Evolutionary conservation across 2,113 vertebrate species (phyloP).

Genomic region (Bungarus multicinctus): DNA sequence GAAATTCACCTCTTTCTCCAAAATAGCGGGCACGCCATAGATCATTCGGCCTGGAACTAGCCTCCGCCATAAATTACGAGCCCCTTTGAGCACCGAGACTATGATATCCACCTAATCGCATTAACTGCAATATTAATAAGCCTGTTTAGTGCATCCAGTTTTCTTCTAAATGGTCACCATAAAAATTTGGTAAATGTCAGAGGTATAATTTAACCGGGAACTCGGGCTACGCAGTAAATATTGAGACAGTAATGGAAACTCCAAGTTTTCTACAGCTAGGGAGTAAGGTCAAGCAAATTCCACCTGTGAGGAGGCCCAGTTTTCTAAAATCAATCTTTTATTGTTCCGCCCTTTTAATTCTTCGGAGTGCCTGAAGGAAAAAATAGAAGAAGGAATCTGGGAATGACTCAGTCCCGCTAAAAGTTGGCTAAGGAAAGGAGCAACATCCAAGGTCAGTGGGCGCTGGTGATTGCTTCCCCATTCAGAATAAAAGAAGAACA

Average conservation of each 20-base stretch:
- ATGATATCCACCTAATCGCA: conserved; percentile 51
- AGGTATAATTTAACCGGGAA: conserved; percentile 66
- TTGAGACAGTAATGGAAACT: conserved; percentile 14
- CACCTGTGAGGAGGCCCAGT: not conserved
- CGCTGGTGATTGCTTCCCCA: not conserved
- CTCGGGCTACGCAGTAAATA: conserved; percentile 9
- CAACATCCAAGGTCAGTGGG: not conserved
- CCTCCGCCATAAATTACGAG: conserved; percentile 49
- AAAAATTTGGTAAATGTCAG: conserved; percentile 73
- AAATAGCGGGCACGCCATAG: not conserved
- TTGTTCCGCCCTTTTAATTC: not conserved
- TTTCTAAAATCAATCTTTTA: not conserved
- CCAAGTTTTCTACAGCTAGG: not conserved
- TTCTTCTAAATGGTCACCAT: conserved; percentile 68
- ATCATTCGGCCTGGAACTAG: conserved; percentile 22
- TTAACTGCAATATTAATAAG: conserved; percentile 65
- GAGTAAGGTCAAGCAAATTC: conserved; percentile 22
- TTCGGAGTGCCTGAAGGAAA: not conserved
- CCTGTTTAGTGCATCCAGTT: conserved; percentile 55
- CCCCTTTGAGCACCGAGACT: conserved; percentile 28
- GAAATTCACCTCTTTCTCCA: not conserved
- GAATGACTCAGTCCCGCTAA: not conserved
- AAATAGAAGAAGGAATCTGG: not conserved
- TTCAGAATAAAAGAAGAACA: not conserved
- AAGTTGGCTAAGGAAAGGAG: not conserved